Conservation (phyloP, 1,140 invertebrate species). For the Drosophila subobscura region DNA sequence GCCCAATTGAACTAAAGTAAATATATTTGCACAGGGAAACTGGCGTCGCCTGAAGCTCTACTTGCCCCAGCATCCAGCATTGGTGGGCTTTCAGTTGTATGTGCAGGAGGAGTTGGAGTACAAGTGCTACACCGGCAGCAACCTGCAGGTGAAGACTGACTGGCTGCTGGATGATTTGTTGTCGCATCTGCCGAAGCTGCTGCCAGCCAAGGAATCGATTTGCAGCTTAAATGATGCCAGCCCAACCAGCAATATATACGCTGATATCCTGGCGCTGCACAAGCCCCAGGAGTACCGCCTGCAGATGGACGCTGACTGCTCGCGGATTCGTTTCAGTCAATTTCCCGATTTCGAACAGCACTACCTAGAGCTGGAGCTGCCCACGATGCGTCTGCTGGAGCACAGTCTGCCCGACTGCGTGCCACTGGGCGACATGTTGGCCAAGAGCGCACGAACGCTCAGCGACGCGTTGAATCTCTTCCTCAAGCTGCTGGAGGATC, state of each 20-base stretch:
- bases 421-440: conserved; percentile 41
- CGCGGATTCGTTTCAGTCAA: conserved; percentile 50
- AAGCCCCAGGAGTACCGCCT: conserved; percentile 56
- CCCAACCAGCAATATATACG: conserved; percentile 47
- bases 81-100: conserved; percentile 39
- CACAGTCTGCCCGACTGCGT: conserved; percentile 74
- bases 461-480: conserved; percentile 49
- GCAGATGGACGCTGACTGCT: conserved; percentile 46
- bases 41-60: conserved; percentile 50
- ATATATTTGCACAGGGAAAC: conserved; percentile 3
- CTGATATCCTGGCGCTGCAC: conserved; percentile 57
- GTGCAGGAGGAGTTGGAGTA: conserved; percentile 54
- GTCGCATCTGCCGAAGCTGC: conserved; percentile 20
- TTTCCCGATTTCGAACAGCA: conserved; percentile 61
- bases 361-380: conserved; percentile 66
- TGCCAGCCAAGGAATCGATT: conserved; percentile 5
- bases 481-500: conserved; percentile 63
- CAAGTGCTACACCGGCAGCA: conserved; percentile 33
- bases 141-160: conserved; percentile 26
- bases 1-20: background rate
- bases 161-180: conserved; percentile 52
- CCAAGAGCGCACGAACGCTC: conserved; percentile 32
- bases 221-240: background rate
- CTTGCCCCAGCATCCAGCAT: conserved; percentile 48
- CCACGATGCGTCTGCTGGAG: conserved; percentile 42